Evolutionary conservation across 1,140 invertebrate species (phyloP).

Genomic region (Sminthurides bifidus): DNA sequence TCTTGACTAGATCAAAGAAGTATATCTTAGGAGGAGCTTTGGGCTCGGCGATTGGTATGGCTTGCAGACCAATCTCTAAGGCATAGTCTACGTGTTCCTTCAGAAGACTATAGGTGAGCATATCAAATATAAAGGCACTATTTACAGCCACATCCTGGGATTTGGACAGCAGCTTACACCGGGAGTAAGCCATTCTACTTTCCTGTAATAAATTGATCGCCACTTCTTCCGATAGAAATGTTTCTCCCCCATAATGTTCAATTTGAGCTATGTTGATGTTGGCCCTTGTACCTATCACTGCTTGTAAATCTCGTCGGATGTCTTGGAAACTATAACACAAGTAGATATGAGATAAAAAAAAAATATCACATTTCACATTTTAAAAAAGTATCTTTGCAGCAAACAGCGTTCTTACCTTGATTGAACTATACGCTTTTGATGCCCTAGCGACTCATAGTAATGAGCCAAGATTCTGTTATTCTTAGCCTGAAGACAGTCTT

Average conservation of each 20-base stretch:
- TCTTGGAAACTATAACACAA: conserved; percentile 64
- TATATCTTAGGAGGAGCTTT: conserved; percentile 68
- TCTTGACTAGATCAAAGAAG: conserved; percentile 87
- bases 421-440: conserved; percentile 80
- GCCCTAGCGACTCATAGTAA: conserved; percentile 88
- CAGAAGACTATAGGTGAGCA: conserved; percentile 72
- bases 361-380: neutral
- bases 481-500: conserved; percentile 61
- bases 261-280: conserved; percentile 87
- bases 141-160: conserved; percentile 64
- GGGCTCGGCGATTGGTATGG: conserved; percentile 80
- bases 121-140: conserved; percentile 72
- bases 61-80: conserved; percentile 79
- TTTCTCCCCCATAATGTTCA: conserved; percentile 93
- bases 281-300: conserved; percentile 75
- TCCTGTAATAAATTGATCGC: conserved; percentile 85
- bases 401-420: conserved; percentile 44
- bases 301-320: conserved; percentile 80
- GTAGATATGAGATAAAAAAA: neutral
- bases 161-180: conserved; percentile 66
- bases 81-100: conserved; percentile 94
- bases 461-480: conserved; percentile 59
- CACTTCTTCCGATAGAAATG: conserved; percentile 92
- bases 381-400: neutral
- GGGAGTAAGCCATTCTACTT: conserved; percentile 75